Base-by-base conservation (phyloP, 2,113 vertebrate genomes). In the Anolis sagrei region DNA sequence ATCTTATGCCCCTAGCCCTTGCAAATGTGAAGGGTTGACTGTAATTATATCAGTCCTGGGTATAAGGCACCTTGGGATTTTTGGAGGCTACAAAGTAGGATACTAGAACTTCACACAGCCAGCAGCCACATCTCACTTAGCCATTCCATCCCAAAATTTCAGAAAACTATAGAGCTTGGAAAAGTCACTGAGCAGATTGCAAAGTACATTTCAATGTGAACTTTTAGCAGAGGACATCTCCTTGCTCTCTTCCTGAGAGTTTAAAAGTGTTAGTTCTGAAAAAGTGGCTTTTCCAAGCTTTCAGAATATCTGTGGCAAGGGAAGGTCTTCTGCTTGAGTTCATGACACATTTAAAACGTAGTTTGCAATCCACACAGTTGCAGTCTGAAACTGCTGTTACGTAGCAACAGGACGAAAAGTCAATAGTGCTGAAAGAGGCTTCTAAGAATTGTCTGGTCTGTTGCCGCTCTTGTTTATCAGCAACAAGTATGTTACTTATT, bases 381-480 rank as follows among this genome's bases (percentile, higher is more conserved):
- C 89, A 93, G 84, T 79, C 79, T 91, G 88, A 68, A 92, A 66
- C 48, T 68, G 61, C 79, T 88, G 93, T 95, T 95, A 90, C 93
- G 95, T 95, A 95, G 95, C 95, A 96, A 95, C 92, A 34, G 49
- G 36, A 92, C n/a, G 58, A 84, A 92, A 92, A 29, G 84, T 81
- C 87, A 89, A 85, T 51, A 90, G 62, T 8, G 84, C 54, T 86
- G 84, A 90, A 94, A 88, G 88, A 73, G 81, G 34, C 78, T 84
- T 80, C 73, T 5, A 85, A 93, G 90, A 94, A 83, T 66, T 88
- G 82, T 76, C 87, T 88, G 68, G 72, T 92, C 91, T 92, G 91
- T 94, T 49, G 68, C 58, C 78, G 73, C 36, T 87, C 68, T 88
- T 90, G 83, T 91, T 94, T 91, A 79, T 92, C 92, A 88, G 83